phyloP scores from a whole-genome alignment of 2,797 vertebrate species.

The Vespertilio murinus region DNA sequence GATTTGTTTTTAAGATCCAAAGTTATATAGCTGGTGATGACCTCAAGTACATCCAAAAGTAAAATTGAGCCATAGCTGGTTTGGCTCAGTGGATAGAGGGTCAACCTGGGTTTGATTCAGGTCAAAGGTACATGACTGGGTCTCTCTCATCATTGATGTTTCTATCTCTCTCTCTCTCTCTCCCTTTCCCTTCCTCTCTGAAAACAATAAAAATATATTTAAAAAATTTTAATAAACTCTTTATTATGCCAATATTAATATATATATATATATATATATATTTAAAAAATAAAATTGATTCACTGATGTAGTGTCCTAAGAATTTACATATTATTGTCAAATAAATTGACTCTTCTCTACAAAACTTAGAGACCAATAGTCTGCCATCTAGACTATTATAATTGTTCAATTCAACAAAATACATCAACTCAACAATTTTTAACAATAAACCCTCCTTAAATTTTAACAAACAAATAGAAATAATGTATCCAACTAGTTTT shows the following conservation, averaged over 20 bases:
- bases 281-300: background rate
- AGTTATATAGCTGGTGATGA: background rate
- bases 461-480: constrained; percentile 43
- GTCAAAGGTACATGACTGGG: too few relatives aligned
- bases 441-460: background rate
- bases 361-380: background rate
- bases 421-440: background rate
- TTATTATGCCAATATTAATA: too few relatives aligned
- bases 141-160: too few relatives aligned
- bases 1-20: background rate
- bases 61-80: background rate
- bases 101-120: background rate
- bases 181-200: too few relatives aligned
- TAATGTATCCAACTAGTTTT: constrained; percentile 4
- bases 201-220: background rate
- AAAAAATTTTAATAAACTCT: too few relatives aligned
- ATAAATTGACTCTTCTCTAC: background rate
- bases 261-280: background rate
- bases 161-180: too few relatives aligned
- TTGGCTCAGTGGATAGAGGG: background rate
- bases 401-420: background rate
- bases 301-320: background rate
- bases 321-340: background rate
- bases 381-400: background rate
- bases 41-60: background rate